Base-by-base conservation (phyloP, 2,888 invertebrate genomes). In the Polydrusus pterygomalis region DNA sequence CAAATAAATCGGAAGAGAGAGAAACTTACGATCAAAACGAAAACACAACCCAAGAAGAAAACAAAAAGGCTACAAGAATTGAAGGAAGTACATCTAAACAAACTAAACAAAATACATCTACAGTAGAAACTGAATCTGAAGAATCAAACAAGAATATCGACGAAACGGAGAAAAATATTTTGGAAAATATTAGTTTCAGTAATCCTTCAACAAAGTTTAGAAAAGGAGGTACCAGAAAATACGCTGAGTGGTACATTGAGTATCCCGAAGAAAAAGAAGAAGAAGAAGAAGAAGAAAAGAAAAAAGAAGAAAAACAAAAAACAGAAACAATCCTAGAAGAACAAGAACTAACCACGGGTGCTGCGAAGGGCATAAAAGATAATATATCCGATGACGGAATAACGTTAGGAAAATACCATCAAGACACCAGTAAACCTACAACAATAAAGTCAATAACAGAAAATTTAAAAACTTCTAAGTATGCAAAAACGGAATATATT, bases 191-290 rank as follows among this genome's bases (percentile, higher is more conserved):
- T n/a, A 5, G 25, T 25, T 25, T 25, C 5, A 13, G n/a, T n/a
- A 43, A 9, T 9, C 6, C 7, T 43, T 43, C 43, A n/a, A 43
- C 43, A 43, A n/a, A 9, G 43, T 43, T 3, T 13, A 43, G 6
- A 43, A 17, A 47, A 47, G 15, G 17, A 5, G 47, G 5, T 47
- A 47, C 17, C 47, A 47, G 7, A 47, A 15, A 47, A 47, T 43
- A 43, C 6, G 43, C 43, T 2, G n/a, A 43, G 3, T 47, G 15
- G 17, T 17, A 17, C 17, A 47, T 6, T 47, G 47, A 47, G 9
- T 47, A 47, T 9, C 47, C 47, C n/a, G 47, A 47, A 17, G 47
- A 47, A 0, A 17, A 47, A 25, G 56, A 20, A 56, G 54, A 54
- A 18, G 7, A 17, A 1, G 54, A n/a, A n/a, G n/a, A n/a, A n/a